phyloP scores from a whole-genome alignment of 2,888 invertebrate genomes.

The Odontothrips loti region DNA sequence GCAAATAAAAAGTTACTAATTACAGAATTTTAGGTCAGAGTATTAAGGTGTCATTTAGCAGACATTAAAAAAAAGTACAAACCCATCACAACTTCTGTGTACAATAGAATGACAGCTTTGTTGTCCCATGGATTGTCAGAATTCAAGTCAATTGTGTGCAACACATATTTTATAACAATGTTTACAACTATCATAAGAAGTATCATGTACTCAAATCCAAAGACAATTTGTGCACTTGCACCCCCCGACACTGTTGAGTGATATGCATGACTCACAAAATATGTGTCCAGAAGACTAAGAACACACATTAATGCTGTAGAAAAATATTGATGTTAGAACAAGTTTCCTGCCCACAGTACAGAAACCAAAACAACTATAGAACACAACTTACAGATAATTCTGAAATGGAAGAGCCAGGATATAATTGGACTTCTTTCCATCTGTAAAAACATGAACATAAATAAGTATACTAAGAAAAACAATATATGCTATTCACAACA shows the following conservation, averaged over 20 bases:
- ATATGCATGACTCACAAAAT: constrained; percentile 91
- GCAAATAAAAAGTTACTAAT: constrained; percentile 44
- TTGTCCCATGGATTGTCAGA: constrained; percentile 98
- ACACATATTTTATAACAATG: constrained; percentile 84
- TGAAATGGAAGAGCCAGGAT: constrained; percentile 87
- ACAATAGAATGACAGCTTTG: constrained; percentile 94
- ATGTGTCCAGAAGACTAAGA: constrained; percentile 76
- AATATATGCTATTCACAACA: neutral
- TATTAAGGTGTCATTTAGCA: too few relatives aligned
- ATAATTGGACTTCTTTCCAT: constrained; percentile 99
- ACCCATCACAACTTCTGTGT: constrained; percentile 95
- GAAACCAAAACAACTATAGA: neutral
- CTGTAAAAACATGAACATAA: constrained; percentile 51
- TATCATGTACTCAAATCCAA: constrained; percentile 99
- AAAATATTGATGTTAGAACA: constrained; percentile 25
- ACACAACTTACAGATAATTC: constrained; percentile 70
- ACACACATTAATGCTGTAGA: constrained; percentile 63
- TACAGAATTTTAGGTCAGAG: too few relatives aligned
- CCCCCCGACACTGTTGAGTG: constrained; percentile 88
- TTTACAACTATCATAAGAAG: constrained; percentile 88
- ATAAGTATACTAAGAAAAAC: constrained; percentile 28
- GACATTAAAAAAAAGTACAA: constrained; percentile 39
- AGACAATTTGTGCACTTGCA: constrained; percentile 95
- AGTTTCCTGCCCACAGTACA: constrained; percentile 40
- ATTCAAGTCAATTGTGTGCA: constrained; percentile 83